A percentile compares a stretch with the other conserved stretches of the same genome.
phyloP scores from a whole-genome alignment of 1,140 invertebrate species.

The Drosophila ironensis region DNA sequence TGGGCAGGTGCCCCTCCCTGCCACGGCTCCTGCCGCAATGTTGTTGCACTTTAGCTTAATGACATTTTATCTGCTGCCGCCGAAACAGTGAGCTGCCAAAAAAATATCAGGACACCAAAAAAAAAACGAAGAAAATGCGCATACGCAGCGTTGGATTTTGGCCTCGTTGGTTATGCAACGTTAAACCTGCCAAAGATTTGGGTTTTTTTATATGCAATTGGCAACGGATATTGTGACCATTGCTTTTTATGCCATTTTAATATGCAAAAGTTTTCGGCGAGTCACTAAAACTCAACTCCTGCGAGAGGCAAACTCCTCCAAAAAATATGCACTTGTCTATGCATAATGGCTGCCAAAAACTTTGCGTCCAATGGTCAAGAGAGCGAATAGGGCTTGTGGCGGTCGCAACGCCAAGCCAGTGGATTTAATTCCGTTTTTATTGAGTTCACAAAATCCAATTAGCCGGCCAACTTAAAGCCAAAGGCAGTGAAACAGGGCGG shows the following conservation, averaged over 20 bases:
- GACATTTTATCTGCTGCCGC: constrained; percentile 68
- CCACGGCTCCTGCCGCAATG: not conserved
- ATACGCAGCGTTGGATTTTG: constrained; percentile 52
- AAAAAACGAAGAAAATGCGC: constrained; percentile 33
- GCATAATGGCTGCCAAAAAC: constrained; percentile 64
- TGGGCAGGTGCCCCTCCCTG: constrained; percentile 46
- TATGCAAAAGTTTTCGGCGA: constrained; percentile 70
- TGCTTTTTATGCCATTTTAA: constrained; percentile 77
- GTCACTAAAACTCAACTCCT: constrained; percentile 29
- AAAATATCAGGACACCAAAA: not conserved
- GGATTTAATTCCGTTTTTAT: constrained; percentile 76
- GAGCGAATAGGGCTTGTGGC: not conserved
- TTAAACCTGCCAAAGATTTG: constrained; percentile 41
- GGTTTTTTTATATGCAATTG: constrained; percentile 69
- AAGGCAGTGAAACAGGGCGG: not conserved
- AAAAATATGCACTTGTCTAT: constrained; percentile 42
- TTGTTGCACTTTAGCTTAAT: constrained; percentile 75
- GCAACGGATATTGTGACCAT: constrained; percentile 71
- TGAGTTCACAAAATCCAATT: constrained; percentile 75
- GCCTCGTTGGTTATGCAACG: constrained; percentile 61
- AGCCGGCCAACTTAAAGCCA: constrained; percentile 57
- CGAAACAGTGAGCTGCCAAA: constrained; percentile 23
- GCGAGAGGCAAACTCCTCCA: constrained; percentile 7
- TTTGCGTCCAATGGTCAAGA: constrained; percentile 54
- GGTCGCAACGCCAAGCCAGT: constrained; percentile 62